Evolutionary conservation across 2,797 vertebrate genomes (phyloP), one percentile per base, ranked within the genome.

Genomic region (Amphiprion clarkii): DNA sequence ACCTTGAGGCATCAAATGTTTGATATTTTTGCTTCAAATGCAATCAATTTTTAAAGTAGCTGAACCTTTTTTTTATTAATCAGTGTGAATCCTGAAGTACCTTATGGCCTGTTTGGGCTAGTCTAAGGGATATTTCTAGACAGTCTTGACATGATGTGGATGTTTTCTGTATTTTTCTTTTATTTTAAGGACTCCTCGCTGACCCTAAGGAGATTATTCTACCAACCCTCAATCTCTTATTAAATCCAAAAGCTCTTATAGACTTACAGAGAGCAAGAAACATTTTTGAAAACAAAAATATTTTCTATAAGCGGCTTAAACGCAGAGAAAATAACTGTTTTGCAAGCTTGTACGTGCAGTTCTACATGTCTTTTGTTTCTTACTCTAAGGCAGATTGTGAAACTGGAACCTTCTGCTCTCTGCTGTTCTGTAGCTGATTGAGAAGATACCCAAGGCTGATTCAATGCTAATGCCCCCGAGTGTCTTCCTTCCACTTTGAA

Each of bases 401-500:
- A 79, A 66, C 78, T 33, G n/a, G 63, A 55, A 46, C 61, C 39
- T 58, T 68, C 56, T 64, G 42, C 25, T 77, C 73, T 56, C 27
- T 17, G 25, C 21, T 67, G 73, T 67, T 83, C 40, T 80, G 42
- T 33, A 21, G 49, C 48, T 87, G 73, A 78, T 80, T 81, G 79
- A 19, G 60, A 79, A 74, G 81, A 84, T 36, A 79, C 59, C 69
- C 3, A 19, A 52, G 64, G 74, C 86, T 71, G 65, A 85, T 90
- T 89, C 55, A 81, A 82, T 92, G 85, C 74, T 83, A 88, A 90
- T 90, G 85, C 81, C 84, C 81, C 52, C 3, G 21, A 85, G 84
- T 88, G 68, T 89, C 90, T 87, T 82, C 79, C 88, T 78, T 80
- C 84, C 71, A 82, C 90, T 91, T 88, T 91, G 87, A 93, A 89